Percentiles rank a stretch among this genome's conserved stretches.
Conservation (phyloP, 2,797 vertebrate genomes). For the Gymnoscopelus microlampas region DNA sequence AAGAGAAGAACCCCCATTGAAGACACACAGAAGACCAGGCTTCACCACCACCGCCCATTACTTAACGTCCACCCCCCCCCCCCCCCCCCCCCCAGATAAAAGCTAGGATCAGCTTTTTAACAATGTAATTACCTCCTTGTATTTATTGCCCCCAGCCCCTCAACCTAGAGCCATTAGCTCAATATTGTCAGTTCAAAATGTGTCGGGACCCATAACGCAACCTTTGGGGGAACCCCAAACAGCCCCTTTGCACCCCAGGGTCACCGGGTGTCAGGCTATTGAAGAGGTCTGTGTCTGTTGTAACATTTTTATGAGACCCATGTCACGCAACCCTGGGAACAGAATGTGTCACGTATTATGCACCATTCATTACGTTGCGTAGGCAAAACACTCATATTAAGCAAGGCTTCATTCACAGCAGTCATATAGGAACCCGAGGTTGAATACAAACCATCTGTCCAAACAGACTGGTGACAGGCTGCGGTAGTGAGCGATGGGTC, state of each 20-base stretch:
- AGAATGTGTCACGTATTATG: constrained; percentile 49
- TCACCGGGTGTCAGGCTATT: constrained; percentile 22
- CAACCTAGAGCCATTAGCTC: constrained; percentile 58
- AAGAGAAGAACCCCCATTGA: constrained; percentile 40
- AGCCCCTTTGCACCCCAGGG: constrained; percentile 39
- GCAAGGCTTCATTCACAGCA: constrained; percentile 53
- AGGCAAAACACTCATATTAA: constrained; percentile 49
- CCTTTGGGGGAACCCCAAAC: constrained; percentile 43
- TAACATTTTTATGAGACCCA: constrained; percentile 51
- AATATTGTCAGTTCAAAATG: constrained; percentile 70
- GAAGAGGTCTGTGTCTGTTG: constrained; percentile 47
- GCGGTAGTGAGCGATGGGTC: constrained; percentile 62
- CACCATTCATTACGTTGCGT: constrained; percentile 54
- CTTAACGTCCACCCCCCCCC: constrained; percentile 34
- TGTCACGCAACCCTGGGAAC: constrained; percentile 62
- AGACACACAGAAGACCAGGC: constrained; percentile 25
- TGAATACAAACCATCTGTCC: constrained; percentile 79
- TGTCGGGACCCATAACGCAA: constrained; percentile 53
- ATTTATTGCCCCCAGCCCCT: constrained; percentile 66
- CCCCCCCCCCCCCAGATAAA: constrained; percentile 33
- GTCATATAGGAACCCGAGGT: constrained; percentile 50
- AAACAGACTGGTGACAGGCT: constrained; percentile 65
- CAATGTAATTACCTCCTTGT: constrained; percentile 57
- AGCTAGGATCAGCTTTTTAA: constrained; percentile 39
- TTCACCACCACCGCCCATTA: constrained; percentile 54